Percentiles rank a stretch among this genome's conserved stretches.
Evolutionary conservation across 2,888 invertebrate genomes (phyloP).

Genomic region (Xestobium rufovillosum): DNA sequence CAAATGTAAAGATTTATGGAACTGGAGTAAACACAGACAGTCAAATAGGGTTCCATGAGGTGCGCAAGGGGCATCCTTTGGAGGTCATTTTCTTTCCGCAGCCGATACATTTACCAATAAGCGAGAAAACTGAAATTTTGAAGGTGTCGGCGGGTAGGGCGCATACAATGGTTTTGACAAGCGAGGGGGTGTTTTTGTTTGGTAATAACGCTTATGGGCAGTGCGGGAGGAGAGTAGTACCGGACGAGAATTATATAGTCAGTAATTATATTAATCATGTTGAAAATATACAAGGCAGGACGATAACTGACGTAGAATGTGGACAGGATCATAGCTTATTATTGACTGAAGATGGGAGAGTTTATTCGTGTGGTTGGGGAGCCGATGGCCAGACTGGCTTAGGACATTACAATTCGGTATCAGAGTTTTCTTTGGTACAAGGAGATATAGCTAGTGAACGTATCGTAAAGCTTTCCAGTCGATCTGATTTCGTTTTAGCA

Average conservation of each 20-base stretch:
- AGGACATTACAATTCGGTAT: slow-evolving; percentile 57
- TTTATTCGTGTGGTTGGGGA: slow-evolving; percentile 88
- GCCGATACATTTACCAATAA: slow-evolving; percentile 60
- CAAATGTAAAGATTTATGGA: slow-evolving; percentile 69
- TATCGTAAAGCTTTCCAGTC: slow-evolving; percentile 71
- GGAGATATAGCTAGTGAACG: slow-evolving; percentile 80
- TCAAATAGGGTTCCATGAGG: slow-evolving; percentile 71
- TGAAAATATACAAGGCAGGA: slow-evolving; percentile 52
- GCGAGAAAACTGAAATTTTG: slow-evolving; percentile 47
- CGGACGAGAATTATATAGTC: slow-evolving; percentile 64
- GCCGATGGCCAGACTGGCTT: slow-evolving; percentile 92
- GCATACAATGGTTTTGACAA: slow-evolving; percentile 72
- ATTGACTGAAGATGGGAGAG: slow-evolving; percentile 68
- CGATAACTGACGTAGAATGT: slow-evolving; percentile 63
- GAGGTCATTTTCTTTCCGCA: slow-evolving; percentile 64
- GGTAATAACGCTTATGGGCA: slow-evolving; percentile 94
- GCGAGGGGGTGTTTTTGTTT: slow-evolving; percentile 68
- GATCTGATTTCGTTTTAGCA: slow-evolving; percentile 83
- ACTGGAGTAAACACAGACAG: slow-evolving; percentile 89
- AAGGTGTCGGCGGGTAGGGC: slow-evolving; percentile 78
- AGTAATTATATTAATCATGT: slow-evolving; percentile 63
- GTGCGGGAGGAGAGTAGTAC: slow-evolving; percentile 75
- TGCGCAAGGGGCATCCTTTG: slow-evolving; percentile 50
- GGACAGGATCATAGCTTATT: slow-evolving; percentile 89
- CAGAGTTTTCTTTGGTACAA: slow-evolving; percentile 53